Base-by-base conservation (phyloP, 2,113 vertebrate genomes). In the Perca fluviatilis region DNA sequence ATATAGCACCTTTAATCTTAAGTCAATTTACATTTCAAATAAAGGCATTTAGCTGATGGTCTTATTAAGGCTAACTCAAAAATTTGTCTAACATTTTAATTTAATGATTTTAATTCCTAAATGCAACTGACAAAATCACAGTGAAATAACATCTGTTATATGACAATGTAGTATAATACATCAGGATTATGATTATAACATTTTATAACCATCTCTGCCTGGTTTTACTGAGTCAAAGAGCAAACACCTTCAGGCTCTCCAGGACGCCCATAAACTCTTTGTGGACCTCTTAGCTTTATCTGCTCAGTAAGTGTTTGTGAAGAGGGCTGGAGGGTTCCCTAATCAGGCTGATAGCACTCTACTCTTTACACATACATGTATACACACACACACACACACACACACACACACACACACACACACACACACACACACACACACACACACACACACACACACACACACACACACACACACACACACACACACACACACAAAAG, bases 271-370 rank as follows among this genome's bases (percentile, higher is more conserved):
- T 94, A 92, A 92, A 94, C 67, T 72, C 84, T 81, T 54, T 77
- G 89, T 82, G 79, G 85, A 77, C 62, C 88, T 90, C 85, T 86
- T 2, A 25, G 60, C 69, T 87, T 90, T 94, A 93, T 94, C 92
- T 92, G 89, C 85, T 70, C n/a, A 15, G 75, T 71, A 9, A 62
- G 78, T 94, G 89, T 95, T 95, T 95, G 92, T 89, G 66, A 88
- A 96, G 92, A 93, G 93, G 93, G 94, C 79, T 87, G 90, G 86
- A 87, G 88, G 90, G 77, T 86, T 82, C 83, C 71, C 66, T 86
- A 90, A 91, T 92, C 86, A 57, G 65, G 5, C 79, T 40, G 88
- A 91, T 91, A 88, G 77, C 63, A n/a, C 72, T n/a, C 3, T 27
- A 25, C 62, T 76, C 76, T 74, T 70, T 58, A 81, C 79, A 80